Conservation (phyloP, 2,797 vertebrate genomes). For the Myiotriccus ornatus region DNA sequence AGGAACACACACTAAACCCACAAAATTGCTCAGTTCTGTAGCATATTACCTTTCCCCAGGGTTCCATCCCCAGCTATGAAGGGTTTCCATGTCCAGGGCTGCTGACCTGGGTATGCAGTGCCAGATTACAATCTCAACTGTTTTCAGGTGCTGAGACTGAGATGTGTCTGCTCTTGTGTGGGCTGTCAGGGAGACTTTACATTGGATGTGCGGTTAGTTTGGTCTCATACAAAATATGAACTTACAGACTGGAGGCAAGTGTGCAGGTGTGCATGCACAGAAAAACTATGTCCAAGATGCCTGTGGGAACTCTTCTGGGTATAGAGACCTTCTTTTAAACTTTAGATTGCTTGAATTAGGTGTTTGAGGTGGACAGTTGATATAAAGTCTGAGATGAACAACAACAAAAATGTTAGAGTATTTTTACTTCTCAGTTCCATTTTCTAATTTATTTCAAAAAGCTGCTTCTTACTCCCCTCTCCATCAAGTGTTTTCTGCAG, state of each 20-base stretch:
- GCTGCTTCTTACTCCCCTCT: not conserved
- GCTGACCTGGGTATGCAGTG: not conserved
- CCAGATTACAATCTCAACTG: not conserved
- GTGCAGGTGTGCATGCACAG: accelerated
- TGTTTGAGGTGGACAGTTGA: not conserved
- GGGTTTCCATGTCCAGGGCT: not conserved
- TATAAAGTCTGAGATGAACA: not conserved
- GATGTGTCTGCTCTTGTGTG: not conserved
- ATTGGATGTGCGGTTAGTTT: not conserved
- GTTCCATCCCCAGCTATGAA: not conserved
- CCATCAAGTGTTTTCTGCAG: not conserved
- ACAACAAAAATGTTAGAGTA: not conserved
- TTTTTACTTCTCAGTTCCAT: not conserved
- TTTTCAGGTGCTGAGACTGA: not conserved
- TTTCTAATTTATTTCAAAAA: not conserved
- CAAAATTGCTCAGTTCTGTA: not conserved
- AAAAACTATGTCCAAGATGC: not conserved
- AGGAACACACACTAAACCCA: not conserved
- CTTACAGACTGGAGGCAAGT: not conserved
- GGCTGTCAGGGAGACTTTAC: not conserved
- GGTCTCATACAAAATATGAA: not conserved
- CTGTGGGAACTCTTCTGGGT: not conserved
- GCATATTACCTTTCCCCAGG: not conserved
- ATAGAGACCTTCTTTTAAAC: not conserved
- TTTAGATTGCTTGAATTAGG: not conserved